Conservation (phyloP, 2,888 invertebrate species). For the Agrotis segetum region DNA sequence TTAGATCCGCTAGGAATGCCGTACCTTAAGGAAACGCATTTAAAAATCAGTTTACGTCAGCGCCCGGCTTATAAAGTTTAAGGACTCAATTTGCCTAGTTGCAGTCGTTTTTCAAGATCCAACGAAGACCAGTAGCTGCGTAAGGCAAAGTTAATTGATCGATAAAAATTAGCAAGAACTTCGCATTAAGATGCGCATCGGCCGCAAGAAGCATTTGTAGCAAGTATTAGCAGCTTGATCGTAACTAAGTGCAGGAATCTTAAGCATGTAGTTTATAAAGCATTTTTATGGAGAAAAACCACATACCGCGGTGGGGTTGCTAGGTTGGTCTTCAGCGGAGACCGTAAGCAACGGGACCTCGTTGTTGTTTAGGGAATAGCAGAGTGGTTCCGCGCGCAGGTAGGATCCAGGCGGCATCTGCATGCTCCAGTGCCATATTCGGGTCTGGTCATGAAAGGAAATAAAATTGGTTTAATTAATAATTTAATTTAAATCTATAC, state of each 20-base stretch:
- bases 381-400: conserved; percentile 93
- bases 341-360: conserved; percentile 94
- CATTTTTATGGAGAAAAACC: conserved; percentile 48
- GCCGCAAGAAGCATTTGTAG: conserved; percentile 22
- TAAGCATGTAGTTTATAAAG: conserved; percentile 34
- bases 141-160: conserved; percentile 54
- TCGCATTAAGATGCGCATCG: conserved; percentile 50
- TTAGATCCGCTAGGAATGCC: conserved; percentile 34
- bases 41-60: conserved; percentile 21
- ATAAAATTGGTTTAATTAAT: not conserved
- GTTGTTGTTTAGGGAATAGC: conserved; percentile 93
- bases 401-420: conserved; percentile 89
- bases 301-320: conserved; percentile 90
- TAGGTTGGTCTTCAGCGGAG: conserved; percentile 91
- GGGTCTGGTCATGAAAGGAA: conserved; percentile 85
- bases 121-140: conserved; percentile 15
- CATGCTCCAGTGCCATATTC: conserved; percentile 91
- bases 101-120: conserved; percentile 3
- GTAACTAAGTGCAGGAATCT: conserved; percentile 30
- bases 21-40: conserved; percentile 21
- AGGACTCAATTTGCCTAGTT: conserved; percentile 34
- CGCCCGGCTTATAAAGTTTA: conserved; percentile 11
- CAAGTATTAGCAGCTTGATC: conserved; percentile 32
- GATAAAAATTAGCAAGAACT: conserved; percentile 61
- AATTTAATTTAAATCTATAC: no score